Base-by-base conservation (phyloP, 2,888 invertebrate genomes). In the Dicyrtomina minuta region DNA sequence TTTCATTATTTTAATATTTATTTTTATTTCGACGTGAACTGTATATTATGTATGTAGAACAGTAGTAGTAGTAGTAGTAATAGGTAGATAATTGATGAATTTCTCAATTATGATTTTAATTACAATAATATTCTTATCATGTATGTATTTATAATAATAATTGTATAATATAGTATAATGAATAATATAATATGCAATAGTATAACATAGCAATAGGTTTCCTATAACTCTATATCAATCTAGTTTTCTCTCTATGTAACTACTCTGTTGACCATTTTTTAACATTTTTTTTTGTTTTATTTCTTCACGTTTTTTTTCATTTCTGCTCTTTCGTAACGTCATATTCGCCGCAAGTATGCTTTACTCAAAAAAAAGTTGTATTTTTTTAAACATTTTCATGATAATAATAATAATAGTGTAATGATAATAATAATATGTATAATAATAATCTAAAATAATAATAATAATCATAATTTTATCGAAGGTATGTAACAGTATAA, bases 141-240 rank as follows among this genome's bases (percentile, higher is more conserved):
- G 33, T 27, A 55, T 55, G 27, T 55, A 24, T 27, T 55, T 55
- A 55, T n/a, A 55, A 33, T 33, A 55, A 15, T 55, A 46, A 53
- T 56, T n/a, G 33, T 39, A 17, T 58, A 58, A 39, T 26, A 58
- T 58, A n/a, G 33, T 39, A 39, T 39, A 58, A 39, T 56, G 27
- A 58, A 26, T 58, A 58, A 58, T 58, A 58, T 39, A 39, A 58
- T 39, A 39, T 39, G 20, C 33, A 58, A 58, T 58, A 58, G 58
- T 58, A 39, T 58, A 58, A 58, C 58, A 58, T 58, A 58, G 26
- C 58, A 58, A 41, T 58, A 58, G 41, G 58, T 58, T 33, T 58
- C 58, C 58, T 39, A 39, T 56, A 58, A 58, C 58, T 33, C 20
- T 58, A 27, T 58, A 58, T 58, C 33, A 58, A 58, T 39, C 58